These are phyloP conservation scores for Netelia inedita DNA, from an alignment of 2,888 invertebrate genomes.

Conservation along the genomic window DNA sequence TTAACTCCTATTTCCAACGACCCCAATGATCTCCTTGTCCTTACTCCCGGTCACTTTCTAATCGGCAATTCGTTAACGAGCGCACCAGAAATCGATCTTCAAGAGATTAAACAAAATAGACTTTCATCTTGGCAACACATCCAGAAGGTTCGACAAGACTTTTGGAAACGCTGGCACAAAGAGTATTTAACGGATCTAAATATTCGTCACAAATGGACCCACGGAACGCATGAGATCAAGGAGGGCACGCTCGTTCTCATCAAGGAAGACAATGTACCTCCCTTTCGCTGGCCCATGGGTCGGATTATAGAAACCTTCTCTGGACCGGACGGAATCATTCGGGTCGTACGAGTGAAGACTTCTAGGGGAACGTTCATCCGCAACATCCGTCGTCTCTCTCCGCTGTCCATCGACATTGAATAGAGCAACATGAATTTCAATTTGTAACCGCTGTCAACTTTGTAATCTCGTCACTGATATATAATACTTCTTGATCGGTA, in stretches of 20 bases:
- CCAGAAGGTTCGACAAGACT: conserved; percentile 61
- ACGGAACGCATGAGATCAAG: no score
- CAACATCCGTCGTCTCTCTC: background rate
- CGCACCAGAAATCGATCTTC: no score
- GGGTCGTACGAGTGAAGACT: background rate
- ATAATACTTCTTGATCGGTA: background rate
- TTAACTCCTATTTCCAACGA: conserved; percentile 59
- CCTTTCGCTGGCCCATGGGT: no score
- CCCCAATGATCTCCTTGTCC: conserved; percentile 51
- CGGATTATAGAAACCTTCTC: background rate
- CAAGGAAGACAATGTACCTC: no score
- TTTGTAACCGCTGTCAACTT: background rate
- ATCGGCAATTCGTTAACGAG: conserved; percentile 63
- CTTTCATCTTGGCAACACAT: conserved; percentile 63
- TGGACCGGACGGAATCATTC: background rate
- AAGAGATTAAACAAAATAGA: no score
- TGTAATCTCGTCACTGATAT: background rate
- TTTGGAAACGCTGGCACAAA: conserved; percentile 61
- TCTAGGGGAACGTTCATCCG: background rate
- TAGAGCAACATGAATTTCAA: background rate
- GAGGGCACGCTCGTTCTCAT: no score
- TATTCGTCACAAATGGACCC: no score
- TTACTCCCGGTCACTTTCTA: conserved; percentile 62
- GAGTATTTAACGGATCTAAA: no score
- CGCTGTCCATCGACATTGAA: background rate